Conservation (phyloP, 2,113 vertebrate genomes). For the Marmota flaviventris region DNA sequence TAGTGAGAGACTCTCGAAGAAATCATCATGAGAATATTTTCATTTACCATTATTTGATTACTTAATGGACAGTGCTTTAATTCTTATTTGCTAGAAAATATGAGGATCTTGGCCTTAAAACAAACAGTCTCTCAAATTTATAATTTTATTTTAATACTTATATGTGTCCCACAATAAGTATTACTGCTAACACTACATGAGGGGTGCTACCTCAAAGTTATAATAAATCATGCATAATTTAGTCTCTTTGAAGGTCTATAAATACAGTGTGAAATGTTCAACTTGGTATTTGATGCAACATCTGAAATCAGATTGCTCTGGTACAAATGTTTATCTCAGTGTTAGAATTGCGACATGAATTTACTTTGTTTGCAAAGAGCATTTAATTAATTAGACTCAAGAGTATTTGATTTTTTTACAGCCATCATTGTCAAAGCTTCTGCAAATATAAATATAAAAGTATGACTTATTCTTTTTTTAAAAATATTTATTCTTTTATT, state of each 20-base stretch:
- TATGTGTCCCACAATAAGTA: constrained; percentile 40
- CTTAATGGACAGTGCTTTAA: constrained; percentile 34
- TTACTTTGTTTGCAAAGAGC: constrained; percentile 77
- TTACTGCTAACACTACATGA: constrained; percentile 62
- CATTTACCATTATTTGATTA: constrained; percentile 51
- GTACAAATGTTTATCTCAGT: constrained; percentile 79
- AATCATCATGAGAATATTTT: constrained; percentile 53
- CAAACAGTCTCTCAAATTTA: constrained; percentile 51
- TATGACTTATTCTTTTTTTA: not conserved
- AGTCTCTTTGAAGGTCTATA: constrained; percentile 72
- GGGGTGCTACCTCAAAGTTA: constrained; percentile 72
- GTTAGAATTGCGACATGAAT: constrained; percentile 65
- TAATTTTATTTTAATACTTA: constrained; percentile 72
- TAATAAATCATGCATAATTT: constrained; percentile 77
- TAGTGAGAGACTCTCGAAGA: not conserved
- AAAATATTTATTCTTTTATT: too few relatives aligned
- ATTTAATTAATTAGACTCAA: constrained; percentile 79
- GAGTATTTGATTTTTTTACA: constrained; percentile 65
- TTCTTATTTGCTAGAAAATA: constrained; percentile 64
- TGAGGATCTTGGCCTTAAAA: constrained; percentile 43
- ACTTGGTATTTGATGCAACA: constrained; percentile 73
- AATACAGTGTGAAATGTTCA: constrained; percentile 77
- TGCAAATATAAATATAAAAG: constrained; percentile 68
- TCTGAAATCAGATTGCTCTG: constrained; percentile 81
- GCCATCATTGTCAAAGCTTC: constrained; percentile 65